Evolutionary conservation across 2,113 vertebrate genomes (phyloP).

Genomic region (Takifugu bimaculatus): DNA sequence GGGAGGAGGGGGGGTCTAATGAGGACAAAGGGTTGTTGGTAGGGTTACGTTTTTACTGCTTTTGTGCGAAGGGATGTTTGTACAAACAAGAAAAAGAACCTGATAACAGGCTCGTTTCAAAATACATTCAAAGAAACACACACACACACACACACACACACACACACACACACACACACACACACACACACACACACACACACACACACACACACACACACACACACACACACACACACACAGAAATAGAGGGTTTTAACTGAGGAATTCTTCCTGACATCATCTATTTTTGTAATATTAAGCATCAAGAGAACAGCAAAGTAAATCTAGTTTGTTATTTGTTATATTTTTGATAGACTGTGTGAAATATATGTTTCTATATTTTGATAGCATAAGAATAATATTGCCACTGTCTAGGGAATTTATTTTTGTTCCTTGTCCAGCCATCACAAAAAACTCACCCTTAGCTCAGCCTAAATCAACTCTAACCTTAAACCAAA

Average conservation of each 20-base stretch:
- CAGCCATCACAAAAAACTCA: background rate
- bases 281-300: slow-evolving; percentile 61
- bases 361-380: slow-evolving; percentile 10
- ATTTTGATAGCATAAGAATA: slow-evolving; percentile 28
- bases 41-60: background rate
- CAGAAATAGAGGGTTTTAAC: slow-evolving; percentile 2
- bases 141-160: background rate
- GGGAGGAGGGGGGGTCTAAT: background rate
- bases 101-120: slow-evolving; percentile 22
- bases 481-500: too few relatives aligned
- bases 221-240: background rate
- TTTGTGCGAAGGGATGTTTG: slow-evolving; percentile 31
- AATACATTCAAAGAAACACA: background rate
- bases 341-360: slow-evolving; percentile 27
- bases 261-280: slow-evolving; percentile 25
- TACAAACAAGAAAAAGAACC: slow-evolving; percentile 19
- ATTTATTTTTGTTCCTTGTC: slow-evolving; percentile 4
- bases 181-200: background rate
- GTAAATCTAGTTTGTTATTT: slow-evolving; percentile 12
- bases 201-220: background rate
- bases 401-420: slow-evolving; percentile 30
- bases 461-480: too few relatives aligned
- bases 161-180: background rate
- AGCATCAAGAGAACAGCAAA: slow-evolving; percentile 18
- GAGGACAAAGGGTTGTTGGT: slow-evolving; percentile 1